A percentile compares a stretch with the other conserved stretches of the same genome.
Evolutionary conservation across 1,140 invertebrate species (phyloP).

Genomic region (Ridgeia piscesae): DNA sequence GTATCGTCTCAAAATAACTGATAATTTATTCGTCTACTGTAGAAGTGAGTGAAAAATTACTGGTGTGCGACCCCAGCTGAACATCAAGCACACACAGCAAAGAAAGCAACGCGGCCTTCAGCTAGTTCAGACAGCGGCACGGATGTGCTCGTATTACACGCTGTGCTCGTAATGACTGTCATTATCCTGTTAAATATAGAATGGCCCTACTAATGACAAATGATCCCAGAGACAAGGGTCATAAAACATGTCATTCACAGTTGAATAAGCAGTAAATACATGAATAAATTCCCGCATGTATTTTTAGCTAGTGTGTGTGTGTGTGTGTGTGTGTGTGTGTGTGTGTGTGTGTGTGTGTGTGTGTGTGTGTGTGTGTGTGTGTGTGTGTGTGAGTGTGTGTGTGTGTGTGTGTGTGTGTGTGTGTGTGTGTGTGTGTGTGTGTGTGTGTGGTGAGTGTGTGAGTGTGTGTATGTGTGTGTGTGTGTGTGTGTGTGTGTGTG

Average conservation of each 20-base stretch:
- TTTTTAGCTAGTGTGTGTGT: no score
- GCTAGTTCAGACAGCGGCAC: background rate
- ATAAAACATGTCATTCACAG: background rate
- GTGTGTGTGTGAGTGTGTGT: background rate
- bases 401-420: constrained; percentile 5
- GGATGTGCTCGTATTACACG: background rate
- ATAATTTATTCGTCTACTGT: no score
- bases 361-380: background rate
- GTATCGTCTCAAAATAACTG: no score
- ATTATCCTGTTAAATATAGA: background rate
- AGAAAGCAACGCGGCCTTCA: no score
- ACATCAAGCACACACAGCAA: no score
- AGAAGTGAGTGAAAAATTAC: no score
- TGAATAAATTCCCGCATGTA: no score
- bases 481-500: no score
- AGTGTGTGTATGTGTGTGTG: no score
- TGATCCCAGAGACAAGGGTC: background rate
- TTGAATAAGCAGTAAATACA: background rate
- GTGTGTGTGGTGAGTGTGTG: no score
- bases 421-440: constrained; percentile 5
- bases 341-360: background rate
- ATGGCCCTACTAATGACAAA: background rate
- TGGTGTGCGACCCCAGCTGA: no score
- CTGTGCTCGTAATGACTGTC: background rate
- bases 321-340: no score